A percentile compares a stretch with the other conserved stretches of the same genome.
Evolutionary conservation across 2,888 invertebrate genomes (phyloP).

Genomic region (Nemotelus nigrinus): DNA sequence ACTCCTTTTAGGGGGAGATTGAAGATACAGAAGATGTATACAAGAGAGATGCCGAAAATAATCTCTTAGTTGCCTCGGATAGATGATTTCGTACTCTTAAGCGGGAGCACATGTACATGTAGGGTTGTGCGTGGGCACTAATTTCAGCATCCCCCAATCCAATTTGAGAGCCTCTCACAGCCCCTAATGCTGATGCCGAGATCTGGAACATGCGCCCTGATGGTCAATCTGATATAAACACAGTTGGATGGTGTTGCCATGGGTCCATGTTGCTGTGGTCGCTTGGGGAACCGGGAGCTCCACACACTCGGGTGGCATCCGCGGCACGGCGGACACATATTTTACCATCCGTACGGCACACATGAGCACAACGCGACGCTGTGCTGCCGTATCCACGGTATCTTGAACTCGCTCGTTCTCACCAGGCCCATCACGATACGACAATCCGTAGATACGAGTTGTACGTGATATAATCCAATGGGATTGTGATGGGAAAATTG

Average conservation of each 20-base stretch:
- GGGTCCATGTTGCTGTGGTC: background rate
- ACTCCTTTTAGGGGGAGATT: no score
- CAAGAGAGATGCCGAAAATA: background rate
- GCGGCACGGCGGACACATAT: background rate
- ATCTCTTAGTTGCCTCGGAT: background rate
- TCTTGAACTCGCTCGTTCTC: background rate
- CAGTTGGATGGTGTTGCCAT: conserved; percentile 26
- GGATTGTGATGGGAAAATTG: conserved; percentile 23
- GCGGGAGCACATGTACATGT: conserved; percentile 3
- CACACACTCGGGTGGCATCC: background rate
- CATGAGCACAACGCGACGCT: conserved; percentile 22
- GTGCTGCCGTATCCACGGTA: background rate
- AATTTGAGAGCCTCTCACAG: background rate
- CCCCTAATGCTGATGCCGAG: background rate
- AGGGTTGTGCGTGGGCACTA: background rate
- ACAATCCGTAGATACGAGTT: conserved; percentile 1
- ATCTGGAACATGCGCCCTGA: conserved; percentile 23
- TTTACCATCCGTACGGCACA: background rate
- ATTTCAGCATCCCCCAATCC: conserved; percentile 19
- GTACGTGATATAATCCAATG: conserved; percentile 24
- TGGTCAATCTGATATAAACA: background rate
- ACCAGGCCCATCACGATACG: conserved; percentile 8
- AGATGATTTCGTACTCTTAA: conserved; percentile 1
- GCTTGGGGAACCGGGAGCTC: background rate
- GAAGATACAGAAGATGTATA: no score